Evolutionary conservation across 2,888 invertebrate species (phyloP), one percentile per base, ranked within the genome.

Genomic region (Ectropis crepuscularia): DNA sequence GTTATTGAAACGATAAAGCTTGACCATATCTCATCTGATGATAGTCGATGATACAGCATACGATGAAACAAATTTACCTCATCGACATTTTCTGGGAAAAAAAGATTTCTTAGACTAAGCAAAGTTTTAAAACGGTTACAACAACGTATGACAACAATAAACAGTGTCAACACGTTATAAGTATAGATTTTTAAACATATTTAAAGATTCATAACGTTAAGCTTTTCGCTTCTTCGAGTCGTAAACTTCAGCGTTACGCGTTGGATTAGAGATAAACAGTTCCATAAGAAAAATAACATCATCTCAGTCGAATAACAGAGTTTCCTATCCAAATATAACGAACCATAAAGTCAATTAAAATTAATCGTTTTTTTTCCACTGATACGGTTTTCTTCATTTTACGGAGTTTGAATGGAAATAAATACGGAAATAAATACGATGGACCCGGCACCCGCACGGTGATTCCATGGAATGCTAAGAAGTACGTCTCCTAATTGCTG

Each of bases 191-290:
- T 87, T 85, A 86, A 86, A 87, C 85, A 85, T 83, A 81, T 82
- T 90, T 86, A 90, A 91, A 89, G 83, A 90, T 91, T 90, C 87
- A 90, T 91, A 89, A 87, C 87, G 78, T 76, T 85, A 85, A 87
- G 86, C 86, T 83, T 82, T 63, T 79, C 80, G 81, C 86, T 85
- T 88, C 86, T 87, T 76, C 73, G 77, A 79, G 85, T 88, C 90
- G 82, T 92, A 91, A 92, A 92, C 78, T 85, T 85, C 83, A 88
- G 85, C 86, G 85, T 88, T 84, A 90, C 82, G 85, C 81, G 82
- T 84, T 28, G 28, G 39, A 55, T 39, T 10, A 55, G 55, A 47
- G 55, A 38, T 46, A 45, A 36, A 36, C 4, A n/a, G 37, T 49
- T 49, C 11, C 2, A 10, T 11, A 2, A 10, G 41, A 41, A 51